Base-by-base conservation (phyloP, 2,797 vertebrate genomes). In the Macropus fuliginosus region DNA sequence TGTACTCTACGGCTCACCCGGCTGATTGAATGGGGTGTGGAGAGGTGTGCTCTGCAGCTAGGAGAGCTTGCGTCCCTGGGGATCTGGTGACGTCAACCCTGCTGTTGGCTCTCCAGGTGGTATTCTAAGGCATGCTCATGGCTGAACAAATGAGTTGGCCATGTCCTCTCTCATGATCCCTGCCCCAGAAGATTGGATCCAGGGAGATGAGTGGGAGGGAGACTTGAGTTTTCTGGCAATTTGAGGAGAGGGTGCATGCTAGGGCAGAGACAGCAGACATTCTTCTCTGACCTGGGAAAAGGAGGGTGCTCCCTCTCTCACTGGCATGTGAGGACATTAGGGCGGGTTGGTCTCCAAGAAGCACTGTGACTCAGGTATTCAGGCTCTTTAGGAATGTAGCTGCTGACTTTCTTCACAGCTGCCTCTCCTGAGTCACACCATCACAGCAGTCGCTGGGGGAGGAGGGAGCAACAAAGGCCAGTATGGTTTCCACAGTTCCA, bases 331-430 rank as follows among this genome's bases (percentile, higher is more conserved):
- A 62, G 81, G 55, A 94, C 91, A 21, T 57, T n/a, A 94, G n/a
- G n/a, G n/a, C 55, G 16, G 81, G 91, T n/a, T 62, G 13, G 14
- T 50, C 55, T 91, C 28, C 54, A 5, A 24, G 50, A 59, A 74
- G 10, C 56, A 89, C 94, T 55, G 92, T 91, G n/a, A 66, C 74
- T 87, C 40, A 87, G 74, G 59, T 94, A 87, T 96, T 13, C 91
- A 62, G 40, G 52, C 29, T 95, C 90, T 96, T 16, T 90, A 59
- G 34, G 55, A 27, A 91, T 66, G 34, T 9, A 16, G 6, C 21
- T 91, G 28, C 74, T 81, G 52, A 93, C 66, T 5, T 52, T 92
- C 54, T 90, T 6, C 12, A n/a, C 14, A n/a, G 57, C 59, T 93
- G 5, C 66, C 94, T 94, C 40, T 95, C 28, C 5, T 56, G 0